Evolutionary conservation across 2,797 vertebrate species (phyloP).

Genomic region (Enteromius anoplus): DNA sequence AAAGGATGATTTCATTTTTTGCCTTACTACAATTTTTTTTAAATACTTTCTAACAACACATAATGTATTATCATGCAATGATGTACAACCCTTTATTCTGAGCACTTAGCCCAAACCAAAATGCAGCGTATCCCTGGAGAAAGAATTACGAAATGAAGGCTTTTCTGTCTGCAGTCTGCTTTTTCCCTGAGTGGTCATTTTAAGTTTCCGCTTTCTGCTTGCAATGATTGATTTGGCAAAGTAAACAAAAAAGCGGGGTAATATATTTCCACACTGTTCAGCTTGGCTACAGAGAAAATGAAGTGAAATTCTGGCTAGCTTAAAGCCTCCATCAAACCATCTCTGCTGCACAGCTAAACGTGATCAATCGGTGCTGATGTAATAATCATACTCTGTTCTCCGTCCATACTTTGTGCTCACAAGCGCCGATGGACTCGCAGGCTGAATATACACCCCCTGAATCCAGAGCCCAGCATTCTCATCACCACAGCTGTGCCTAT

Average conservation of each 20-base stretch:
- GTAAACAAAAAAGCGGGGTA: constrained; percentile 4
- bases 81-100: neutral
- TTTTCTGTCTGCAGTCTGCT: constrained; percentile 21
- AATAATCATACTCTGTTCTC: constrained; percentile 1
- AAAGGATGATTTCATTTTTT: no score
- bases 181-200: constrained; percentile 27
- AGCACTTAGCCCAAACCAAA: constrained; percentile 26
- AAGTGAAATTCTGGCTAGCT: constrained; percentile 27
- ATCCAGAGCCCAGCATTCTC: constrained; percentile 53
- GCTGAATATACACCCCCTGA: constrained; percentile 51
- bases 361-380: constrained; percentile 12
- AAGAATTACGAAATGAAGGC: neutral
- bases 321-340: constrained; percentile 12
- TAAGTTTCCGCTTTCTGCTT: constrained; percentile 8
- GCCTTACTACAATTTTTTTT: no score
- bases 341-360: neutral
- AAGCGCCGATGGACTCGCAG: neutral
- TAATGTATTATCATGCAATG: constrained; percentile 9
- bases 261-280: constrained; percentile 3
- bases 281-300: neutral
- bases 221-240: constrained; percentile 23
- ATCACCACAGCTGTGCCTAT: constrained; percentile 50
- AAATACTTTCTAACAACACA: no score
- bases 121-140: constrained; percentile 2
- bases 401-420: constrained; percentile 1